Base-by-base conservation (phyloP, 2,797 vertebrate species). In the Cuniculus paca region DNA sequence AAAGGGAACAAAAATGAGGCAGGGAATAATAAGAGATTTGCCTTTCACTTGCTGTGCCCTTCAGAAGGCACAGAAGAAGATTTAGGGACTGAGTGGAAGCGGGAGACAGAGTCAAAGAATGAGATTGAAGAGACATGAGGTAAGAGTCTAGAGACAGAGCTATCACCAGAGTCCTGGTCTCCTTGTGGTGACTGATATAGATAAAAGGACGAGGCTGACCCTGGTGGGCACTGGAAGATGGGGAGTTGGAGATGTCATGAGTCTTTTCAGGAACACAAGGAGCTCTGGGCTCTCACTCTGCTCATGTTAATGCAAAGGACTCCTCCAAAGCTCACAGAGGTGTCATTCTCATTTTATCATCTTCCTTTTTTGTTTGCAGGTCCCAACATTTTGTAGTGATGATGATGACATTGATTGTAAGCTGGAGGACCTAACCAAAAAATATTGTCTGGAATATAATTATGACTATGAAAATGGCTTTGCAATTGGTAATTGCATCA, bases 401-500 rank as follows among this genome's bases (percentile, higher is more conserved):
- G 98, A 98, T 39, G 99, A 99, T 86, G 99, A 99, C 31, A 98
- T 99, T 97, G 99, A 99, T 97, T 99, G 99, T 98, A 99, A 99
- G 94, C 97, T 99, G 97, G 99, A 99, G 97, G 99, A 99, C 95
- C 98, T 98, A 96, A 99, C 99, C 94, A 99, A 99, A 98, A 99
- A 99, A 88, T 99, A 99, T 88, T 99, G 99, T 98, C 98, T 99
- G 75, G 99, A 99, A 98, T 99, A 99, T 98, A 99, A 99, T 98
- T 99, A 99, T 17, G 99, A 99, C 98, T 99, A 99, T 3, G 99
- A 99, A 97, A 99, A 99, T 84, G 99, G 99, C 95, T 99, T 99
- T 98, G 99, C 99, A 65, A 99, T 99, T 88, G 99, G 99, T 99
- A 98, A 98, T 92, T 91, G 96, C 95, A 58, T 94, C 56, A 63